These are phyloP conservation scores for Dasypus novemcinctus DNA, from an alignment of 2,113 vertebrate genomes.

Conservation along the genomic window DNA sequence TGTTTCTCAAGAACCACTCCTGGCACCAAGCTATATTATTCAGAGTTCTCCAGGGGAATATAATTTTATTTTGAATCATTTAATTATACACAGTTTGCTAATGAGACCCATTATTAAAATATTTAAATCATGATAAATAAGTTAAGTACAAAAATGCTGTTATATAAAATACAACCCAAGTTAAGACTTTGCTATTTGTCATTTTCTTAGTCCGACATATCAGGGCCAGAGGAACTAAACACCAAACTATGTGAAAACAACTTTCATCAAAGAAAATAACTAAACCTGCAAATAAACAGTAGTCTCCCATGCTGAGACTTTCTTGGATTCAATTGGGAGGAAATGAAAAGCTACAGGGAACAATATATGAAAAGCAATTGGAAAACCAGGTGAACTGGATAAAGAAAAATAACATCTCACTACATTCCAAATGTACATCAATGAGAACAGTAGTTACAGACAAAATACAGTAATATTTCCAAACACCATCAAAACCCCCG, in stretches of 20 bases:
- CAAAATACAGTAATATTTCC: background rate
- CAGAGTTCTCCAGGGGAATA: no score
- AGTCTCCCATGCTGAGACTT: slow-evolving; percentile 44
- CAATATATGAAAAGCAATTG: slow-evolving; percentile 58
- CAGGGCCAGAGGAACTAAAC: background rate
- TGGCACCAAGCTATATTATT: no score
- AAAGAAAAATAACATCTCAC: background rate
- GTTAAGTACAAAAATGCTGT: background rate
- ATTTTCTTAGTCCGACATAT: background rate
- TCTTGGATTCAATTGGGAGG: slow-evolving; percentile 14
- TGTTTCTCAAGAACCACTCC: no score
- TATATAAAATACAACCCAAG: background rate
- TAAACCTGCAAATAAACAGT: slow-evolving; percentile 60
- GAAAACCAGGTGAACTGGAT: slow-evolving; percentile 50
- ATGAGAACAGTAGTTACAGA: background rate
- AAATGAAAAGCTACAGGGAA: slow-evolving; percentile 65
- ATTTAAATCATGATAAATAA: background rate
- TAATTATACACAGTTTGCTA: background rate
- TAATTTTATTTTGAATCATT: background rate
- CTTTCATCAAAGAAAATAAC: slow-evolving; percentile 30
- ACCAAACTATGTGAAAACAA: slow-evolving; percentile 43
- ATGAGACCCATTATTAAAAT: background rate
- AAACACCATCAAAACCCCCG: background rate
- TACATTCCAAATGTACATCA: background rate
- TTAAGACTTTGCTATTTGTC: background rate